phyloP scores from a whole-genome alignment of 2,797 vertebrate genomes.

The Coendou prehensilis region DNA sequence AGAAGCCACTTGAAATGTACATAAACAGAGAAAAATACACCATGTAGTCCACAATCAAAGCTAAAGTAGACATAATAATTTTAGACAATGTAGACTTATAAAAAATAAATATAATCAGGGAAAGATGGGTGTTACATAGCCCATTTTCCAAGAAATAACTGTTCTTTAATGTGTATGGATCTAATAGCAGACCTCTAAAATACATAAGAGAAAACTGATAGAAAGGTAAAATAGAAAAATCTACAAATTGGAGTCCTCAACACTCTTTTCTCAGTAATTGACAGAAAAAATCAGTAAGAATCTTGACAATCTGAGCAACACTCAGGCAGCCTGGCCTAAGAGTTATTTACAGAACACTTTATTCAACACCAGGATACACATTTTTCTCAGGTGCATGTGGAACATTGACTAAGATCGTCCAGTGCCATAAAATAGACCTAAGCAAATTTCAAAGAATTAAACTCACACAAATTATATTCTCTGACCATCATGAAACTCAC shows the following conservation, averaged over 20 bases:
- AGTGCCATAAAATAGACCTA: not conserved
- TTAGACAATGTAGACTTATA: not conserved
- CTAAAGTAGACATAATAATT: not conserved
- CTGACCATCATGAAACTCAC: not conserved
- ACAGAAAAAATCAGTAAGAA: not conserved
- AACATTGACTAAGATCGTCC: not conserved
- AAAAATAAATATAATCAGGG: not conserved
- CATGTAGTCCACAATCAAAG: not conserved
- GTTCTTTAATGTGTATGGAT: not conserved
- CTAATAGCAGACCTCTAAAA: not conserved
- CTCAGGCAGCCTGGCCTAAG: not conserved
- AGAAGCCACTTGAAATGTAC: constrained; percentile 4
- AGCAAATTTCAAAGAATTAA: constrained; percentile 13
- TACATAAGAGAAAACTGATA: not conserved
- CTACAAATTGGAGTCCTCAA: not conserved
- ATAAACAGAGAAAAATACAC: not conserved
- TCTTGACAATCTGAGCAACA: not conserved
- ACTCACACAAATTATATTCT: not conserved
- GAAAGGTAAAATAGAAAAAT: constrained; percentile 45
- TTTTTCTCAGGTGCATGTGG: not conserved
- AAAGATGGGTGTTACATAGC: not conserved
- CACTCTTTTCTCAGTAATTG: not conserved
- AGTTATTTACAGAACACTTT: not conserved
- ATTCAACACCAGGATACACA: not conserved
- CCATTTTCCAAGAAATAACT: constrained; percentile 26